Conservation (phyloP, 2,888 invertebrate genomes). For the Amaurobius ferox region DNA sequence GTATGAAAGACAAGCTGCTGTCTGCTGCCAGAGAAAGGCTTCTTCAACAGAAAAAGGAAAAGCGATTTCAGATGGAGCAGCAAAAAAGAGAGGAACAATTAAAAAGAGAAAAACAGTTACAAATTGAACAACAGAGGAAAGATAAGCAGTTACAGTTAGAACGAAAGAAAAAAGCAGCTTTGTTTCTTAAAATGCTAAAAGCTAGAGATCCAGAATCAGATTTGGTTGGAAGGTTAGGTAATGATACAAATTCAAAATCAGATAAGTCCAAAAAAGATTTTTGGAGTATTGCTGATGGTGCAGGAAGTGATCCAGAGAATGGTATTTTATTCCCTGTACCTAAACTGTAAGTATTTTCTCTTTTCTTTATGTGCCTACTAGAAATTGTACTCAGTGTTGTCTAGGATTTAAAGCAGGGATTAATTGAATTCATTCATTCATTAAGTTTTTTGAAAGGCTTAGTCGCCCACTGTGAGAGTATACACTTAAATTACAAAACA, state of each 20-base stretch:
- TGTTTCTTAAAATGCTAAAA: constrained; percentile 82
- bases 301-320: background rate
- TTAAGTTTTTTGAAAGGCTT: too few species aligned
- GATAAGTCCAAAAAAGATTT: background rate
- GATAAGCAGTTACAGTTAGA: constrained; percentile 80
- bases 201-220: constrained; percentile 19
- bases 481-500: too few species aligned
- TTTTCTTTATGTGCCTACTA: too few species aligned
- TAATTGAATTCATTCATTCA: too few species aligned
- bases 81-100: constrained; percentile 47
- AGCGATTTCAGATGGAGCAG: constrained; percentile 31
- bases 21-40: constrained; percentile 78
- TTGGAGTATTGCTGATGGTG: constrained; percentile 19
- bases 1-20: constrained; percentile 75
- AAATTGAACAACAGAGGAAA: constrained; percentile 76
- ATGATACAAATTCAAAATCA: background rate
- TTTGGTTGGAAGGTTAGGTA: background rate
- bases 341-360: constrained; percentile 27
- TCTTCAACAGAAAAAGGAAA: constrained; percentile 73
- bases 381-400: too few species aligned
- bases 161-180: constrained; percentile 87
- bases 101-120: constrained; percentile 72
- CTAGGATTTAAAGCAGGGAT: too few species aligned
- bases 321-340: constrained; percentile 27
- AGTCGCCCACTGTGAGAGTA: too few species aligned